A percentile compares a stretch with the other conserved stretches of the same genome.
These are phyloP conservation scores for Uloborus plumipes DNA, from an alignment of 2,888 invertebrate species.

Conservation along the genomic window DNA sequence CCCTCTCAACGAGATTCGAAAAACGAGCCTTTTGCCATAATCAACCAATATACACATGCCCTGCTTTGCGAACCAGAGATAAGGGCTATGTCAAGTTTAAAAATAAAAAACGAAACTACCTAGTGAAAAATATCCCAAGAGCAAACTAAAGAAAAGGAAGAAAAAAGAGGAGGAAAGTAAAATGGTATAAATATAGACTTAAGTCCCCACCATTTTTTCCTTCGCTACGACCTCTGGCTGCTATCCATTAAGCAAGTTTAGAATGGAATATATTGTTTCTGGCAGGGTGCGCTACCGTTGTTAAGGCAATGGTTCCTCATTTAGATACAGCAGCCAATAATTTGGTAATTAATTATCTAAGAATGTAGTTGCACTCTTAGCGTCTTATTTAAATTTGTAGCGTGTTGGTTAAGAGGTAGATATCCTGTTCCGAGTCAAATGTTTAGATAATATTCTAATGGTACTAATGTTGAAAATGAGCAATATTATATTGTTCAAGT, in stretches of 20 bases:
- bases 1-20: no score
- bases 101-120: constrained; percentile 2
- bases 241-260: constrained; percentile 14
- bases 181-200: constrained; percentile 47
- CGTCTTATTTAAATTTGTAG: no score
- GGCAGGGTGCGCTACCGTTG: constrained; percentile 16
- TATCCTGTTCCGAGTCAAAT: no score
- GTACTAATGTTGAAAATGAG: no score
- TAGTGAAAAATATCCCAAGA: background rate
- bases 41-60: no score
- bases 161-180: constrained; percentile 36
- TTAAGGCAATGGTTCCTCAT: constrained; percentile 20
- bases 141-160: constrained; percentile 22
- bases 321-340: background rate
- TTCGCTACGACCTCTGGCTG: constrained; percentile 39
- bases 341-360: no score
- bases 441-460: no score
- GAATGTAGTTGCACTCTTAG: no score
- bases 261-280: constrained; percentile 14
- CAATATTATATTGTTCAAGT: no score
- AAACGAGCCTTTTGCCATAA: no score
- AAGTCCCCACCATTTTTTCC: background rate
- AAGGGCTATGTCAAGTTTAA: constrained; percentile 10
- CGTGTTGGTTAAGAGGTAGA: no score
- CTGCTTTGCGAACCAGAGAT: no score